These are phyloP conservation scores for Orussus abietinus DNA, from an alignment of 1,140 invertebrate genomes.

Conservation along the genomic window DNA sequence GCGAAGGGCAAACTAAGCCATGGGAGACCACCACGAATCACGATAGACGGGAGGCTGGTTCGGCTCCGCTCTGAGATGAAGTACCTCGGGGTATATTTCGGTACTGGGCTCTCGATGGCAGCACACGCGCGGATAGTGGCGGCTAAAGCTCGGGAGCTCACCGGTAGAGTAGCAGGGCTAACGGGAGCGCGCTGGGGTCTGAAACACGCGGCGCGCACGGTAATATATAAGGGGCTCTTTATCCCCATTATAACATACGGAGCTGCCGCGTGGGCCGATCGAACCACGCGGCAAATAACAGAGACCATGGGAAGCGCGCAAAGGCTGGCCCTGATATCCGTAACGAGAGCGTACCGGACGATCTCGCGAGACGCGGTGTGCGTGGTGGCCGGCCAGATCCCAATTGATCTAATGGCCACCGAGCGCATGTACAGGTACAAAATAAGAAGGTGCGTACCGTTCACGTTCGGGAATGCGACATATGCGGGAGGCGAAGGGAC, in stretches of 20 bases:
- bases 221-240: constrained; percentile 17
- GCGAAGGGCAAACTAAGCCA: not conserved
- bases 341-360: constrained; percentile 27
- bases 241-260: no score
- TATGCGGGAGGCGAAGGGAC: no score
- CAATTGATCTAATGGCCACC: no score
- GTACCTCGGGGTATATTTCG: constrained; percentile 15
- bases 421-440: no score
- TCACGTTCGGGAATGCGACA: no score
- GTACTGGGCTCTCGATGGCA: constrained; percentile 8
- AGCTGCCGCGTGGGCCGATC: constrained; percentile 18
- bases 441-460: no score
- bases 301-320: constrained; percentile 11
- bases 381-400: no score
- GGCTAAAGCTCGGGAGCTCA: not conserved
- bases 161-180: not conserved
- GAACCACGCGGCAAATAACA: constrained; percentile 1
- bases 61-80: not conserved
- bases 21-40: constrained; percentile 6
- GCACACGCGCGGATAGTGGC: not conserved
- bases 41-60: constrained; percentile 1
- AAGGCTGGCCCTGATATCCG: constrained; percentile 21
- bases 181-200: not conserved
- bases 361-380: constrained; percentile 25
- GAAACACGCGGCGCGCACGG: constrained; percentile 7